Evolutionary conservation across 2,888 invertebrate genomes (phyloP).

Genomic region (Nemapogon koenigi): DNA sequence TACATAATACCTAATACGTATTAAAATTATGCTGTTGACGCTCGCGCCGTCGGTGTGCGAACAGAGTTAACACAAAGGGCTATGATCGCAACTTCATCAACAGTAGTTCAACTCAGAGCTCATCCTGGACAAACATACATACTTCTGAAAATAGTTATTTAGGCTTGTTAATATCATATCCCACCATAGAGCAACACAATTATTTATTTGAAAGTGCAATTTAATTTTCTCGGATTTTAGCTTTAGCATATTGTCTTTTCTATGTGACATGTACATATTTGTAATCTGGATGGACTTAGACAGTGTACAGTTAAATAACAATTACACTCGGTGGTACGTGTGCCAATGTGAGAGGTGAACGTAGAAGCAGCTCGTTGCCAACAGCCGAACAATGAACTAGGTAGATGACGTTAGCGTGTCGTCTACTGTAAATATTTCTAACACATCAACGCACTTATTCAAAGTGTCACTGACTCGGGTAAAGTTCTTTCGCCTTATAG

Average conservation of each 20-base stretch:
- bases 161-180: too few species aligned
- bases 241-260: not conserved
- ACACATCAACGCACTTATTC: conserved; percentile 9
- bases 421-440: conserved; percentile 7
- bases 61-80: too few species aligned
- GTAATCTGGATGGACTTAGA: not conserved
- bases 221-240: too few species aligned
- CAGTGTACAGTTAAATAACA: not conserved
- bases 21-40: too few species aligned
- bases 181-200: too few species aligned
- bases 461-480: conserved; percentile 17
- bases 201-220: too few species aligned
- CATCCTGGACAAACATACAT: too few species aligned
- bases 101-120: too few species aligned
- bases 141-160: too few species aligned
- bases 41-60: too few species aligned
- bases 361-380: conserved; percentile 51
- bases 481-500: not conserved
- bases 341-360: conserved; percentile 53
- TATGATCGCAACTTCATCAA: too few species aligned
- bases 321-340: not conserved
- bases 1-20: too few species aligned
- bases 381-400: conserved; percentile 58
- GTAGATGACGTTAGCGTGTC: conserved; percentile 37
- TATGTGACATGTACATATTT: not conserved